phyloP scores from a whole-genome alignment of 2,113 vertebrate species.

The Ranitomeya variabilis region DNA sequence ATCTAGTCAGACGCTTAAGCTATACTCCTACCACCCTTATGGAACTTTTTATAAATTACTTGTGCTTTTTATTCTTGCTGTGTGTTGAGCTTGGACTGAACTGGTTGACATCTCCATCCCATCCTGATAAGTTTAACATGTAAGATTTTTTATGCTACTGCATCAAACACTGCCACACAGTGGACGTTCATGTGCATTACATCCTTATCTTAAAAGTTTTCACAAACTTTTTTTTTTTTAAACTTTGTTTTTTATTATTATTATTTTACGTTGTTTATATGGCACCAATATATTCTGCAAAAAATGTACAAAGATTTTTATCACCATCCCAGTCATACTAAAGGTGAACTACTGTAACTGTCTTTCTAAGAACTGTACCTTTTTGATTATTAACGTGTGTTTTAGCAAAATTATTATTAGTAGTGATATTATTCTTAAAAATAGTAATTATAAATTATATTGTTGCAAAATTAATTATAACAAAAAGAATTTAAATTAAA shows the following conservation, averaged over 20 bases:
- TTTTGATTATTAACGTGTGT: too few relatives aligned
- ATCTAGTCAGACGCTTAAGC: too few relatives aligned
- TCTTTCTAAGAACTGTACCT: too few relatives aligned
- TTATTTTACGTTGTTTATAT: neutral
- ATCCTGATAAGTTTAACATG: neutral
- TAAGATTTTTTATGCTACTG: neutral
- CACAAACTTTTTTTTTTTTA: neutral
- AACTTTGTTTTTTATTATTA: neutral
- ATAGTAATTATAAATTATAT: too few relatives aligned
- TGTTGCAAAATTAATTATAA: too few relatives aligned
- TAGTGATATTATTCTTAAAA: too few relatives aligned
- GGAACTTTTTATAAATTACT: neutral
- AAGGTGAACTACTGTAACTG: too few relatives aligned
- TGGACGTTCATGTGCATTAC: neutral
- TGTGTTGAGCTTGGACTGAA: neutral
- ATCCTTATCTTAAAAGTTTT: neutral
- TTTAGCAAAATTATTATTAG: too few relatives aligned
- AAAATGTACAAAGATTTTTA: neutral
- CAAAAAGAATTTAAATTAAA: too few relatives aligned
- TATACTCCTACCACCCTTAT: too few relatives aligned
- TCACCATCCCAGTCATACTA: too few relatives aligned
- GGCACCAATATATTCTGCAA: neutral
- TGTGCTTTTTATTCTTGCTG: neutral
- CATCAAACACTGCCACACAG: conserved; percentile 34
- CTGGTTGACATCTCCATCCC: neutral